These are phyloP conservation scores for Cephus pygmeus DNA, from an alignment of 2,888 invertebrate species.

Conservation along the genomic window DNA sequence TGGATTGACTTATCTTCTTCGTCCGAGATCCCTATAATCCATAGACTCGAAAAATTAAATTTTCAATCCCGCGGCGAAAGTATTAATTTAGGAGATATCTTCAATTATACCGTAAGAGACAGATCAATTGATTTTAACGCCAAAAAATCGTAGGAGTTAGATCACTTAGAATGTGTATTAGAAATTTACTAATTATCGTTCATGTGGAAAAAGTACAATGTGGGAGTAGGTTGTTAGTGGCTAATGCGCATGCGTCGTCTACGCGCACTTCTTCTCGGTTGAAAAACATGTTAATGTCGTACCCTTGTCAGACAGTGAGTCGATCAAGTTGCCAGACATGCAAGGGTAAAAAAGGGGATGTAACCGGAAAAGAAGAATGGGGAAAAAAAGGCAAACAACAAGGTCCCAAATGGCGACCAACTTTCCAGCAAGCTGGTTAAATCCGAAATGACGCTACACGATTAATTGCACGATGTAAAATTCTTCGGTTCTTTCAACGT, in stretches of 20 bases:
- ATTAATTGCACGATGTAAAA: neutral
- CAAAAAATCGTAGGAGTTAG: neutral
- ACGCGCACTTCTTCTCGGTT: neutral
- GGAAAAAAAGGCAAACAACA: neutral
- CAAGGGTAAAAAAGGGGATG: neutral
- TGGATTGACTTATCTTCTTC: neutral
- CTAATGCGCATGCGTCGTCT: neutral
- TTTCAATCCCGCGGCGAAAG: too few relatives aligned
- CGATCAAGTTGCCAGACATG: neutral
- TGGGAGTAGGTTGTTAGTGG: neutral
- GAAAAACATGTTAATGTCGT: neutral
- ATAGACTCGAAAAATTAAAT: neutral
- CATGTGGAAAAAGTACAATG: neutral
- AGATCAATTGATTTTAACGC: neutral
- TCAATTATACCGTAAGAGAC: neutral
- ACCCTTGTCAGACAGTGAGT: neutral
- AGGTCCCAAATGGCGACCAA: neutral
- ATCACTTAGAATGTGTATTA: neutral
- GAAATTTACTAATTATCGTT: neutral
- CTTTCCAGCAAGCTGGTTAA: neutral
- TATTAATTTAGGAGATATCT: neutral
- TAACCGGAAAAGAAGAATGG: neutral
- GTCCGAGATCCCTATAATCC: neutral
- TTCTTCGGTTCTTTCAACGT: neutral
- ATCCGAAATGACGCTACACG: neutral